Evolutionary conservation across 1,140 invertebrate genomes (phyloP).

Genomic region (Parasteatoda tepidariorum): DNA sequence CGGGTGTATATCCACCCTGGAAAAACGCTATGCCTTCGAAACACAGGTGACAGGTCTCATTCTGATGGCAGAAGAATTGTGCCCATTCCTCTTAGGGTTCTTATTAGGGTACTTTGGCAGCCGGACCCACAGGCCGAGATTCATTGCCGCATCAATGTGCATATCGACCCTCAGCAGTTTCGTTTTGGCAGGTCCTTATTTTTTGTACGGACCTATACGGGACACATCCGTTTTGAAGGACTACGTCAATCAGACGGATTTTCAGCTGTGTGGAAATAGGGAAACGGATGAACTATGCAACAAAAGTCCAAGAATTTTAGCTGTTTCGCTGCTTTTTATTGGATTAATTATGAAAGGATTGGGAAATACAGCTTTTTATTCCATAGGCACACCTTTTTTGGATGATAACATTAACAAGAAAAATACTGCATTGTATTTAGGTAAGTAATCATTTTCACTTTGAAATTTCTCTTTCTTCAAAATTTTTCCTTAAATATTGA

Average conservation of each 20-base stretch:
- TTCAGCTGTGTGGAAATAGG: not conserved
- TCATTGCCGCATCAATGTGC: constrained; percentile 79
- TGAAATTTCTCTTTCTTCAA: no score
- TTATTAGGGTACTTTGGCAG: constrained; percentile 64
- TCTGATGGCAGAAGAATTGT: constrained; percentile 57
- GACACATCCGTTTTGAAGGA: not conserved
- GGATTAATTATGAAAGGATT: constrained; percentile 62
- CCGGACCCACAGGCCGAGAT: constrained; percentile 77
- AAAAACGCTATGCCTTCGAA: constrained; percentile 78
- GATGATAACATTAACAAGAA: constrained; percentile 67
- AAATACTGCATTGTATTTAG: constrained; percentile 65
- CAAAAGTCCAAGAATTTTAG: not conserved
- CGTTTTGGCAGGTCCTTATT: constrained; percentile 76
- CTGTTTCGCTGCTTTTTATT: constrained; percentile 56
- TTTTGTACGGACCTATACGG: constrained; percentile 74
- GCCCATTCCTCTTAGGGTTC: constrained; percentile 20
- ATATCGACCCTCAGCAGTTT: constrained; percentile 77
- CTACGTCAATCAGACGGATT: not conserved
- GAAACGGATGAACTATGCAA: not conserved
- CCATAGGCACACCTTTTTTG: constrained; percentile 66
- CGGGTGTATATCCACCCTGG: constrained; percentile 57
- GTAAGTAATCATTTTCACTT: no score
- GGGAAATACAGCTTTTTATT: constrained; percentile 62
- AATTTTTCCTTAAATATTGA: no score
- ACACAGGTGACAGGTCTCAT: constrained; percentile 77